These are phyloP conservation scores for Harlomillsia oculata DNA, from an alignment of 1,140 invertebrate genomes.

Conservation along the genomic window DNA sequence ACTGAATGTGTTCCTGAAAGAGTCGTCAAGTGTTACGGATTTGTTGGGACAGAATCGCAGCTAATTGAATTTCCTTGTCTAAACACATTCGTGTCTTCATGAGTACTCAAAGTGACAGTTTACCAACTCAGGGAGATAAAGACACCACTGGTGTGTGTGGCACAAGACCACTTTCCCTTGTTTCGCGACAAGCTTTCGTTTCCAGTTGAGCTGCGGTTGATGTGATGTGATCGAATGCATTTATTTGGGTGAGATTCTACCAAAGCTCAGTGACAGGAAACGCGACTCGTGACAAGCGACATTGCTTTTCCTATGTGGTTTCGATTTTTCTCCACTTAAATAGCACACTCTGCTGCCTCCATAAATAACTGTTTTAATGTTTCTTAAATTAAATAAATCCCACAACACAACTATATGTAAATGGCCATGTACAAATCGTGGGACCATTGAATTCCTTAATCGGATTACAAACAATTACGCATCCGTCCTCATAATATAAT, in stretches of 20 bases:
- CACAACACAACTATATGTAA: too few relatives aligned
- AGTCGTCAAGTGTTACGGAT: slow-evolving; percentile 23
- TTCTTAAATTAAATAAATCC: too few relatives aligned
- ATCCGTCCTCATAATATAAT: too few relatives aligned
- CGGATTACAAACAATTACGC: too few relatives aligned
- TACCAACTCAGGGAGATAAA: not conserved
- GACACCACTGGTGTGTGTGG: not conserved
- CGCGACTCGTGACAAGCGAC: not conserved
- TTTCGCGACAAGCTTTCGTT: not conserved
- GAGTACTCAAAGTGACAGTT: not conserved
- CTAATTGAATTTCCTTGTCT: slow-evolving; percentile 25
- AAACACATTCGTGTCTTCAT: slow-evolving; percentile 16
- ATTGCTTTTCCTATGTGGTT: not conserved
- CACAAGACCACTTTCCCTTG: not conserved
- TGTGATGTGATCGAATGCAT: not conserved
- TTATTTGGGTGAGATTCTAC: not conserved
- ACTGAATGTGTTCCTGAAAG: slow-evolving; percentile 9
- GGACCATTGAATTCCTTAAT: too few relatives aligned
- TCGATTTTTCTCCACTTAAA: too few relatives aligned
- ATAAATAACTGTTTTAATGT: too few relatives aligned
- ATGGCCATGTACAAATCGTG: too few relatives aligned
- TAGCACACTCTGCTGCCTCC: too few relatives aligned
- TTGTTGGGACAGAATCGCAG: slow-evolving; percentile 26
- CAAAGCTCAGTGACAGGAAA: too few relatives aligned
- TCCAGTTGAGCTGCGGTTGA: not conserved